phyloP scores from a whole-genome alignment of 2,797 vertebrate genomes.

The Huso huso region DNA sequence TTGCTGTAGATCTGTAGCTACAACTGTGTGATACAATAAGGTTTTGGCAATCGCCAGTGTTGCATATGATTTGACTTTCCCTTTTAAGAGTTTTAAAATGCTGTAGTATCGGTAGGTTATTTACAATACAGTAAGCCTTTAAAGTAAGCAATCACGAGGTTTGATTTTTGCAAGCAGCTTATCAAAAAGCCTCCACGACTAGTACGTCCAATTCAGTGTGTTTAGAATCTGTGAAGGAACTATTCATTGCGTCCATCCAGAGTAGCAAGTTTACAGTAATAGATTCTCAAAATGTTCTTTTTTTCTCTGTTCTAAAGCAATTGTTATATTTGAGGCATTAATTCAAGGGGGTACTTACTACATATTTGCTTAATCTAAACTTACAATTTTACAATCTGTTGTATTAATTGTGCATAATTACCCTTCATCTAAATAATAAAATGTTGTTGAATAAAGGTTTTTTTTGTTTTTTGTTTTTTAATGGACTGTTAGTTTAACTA shows the following conservation, averaged over 20 bases:
- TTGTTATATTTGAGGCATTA: constrained; percentile 54
- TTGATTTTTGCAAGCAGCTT: background rate
- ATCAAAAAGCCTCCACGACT: background rate
- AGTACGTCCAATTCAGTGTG: background rate
- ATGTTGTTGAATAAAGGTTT: constrained; percentile 61
- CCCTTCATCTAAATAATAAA: constrained; percentile 69
- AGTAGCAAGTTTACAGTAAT: constrained; percentile 12
- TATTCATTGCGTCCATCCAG: constrained; percentile 1
- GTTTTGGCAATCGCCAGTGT: no score
- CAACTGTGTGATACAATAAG: no score
- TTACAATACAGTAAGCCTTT: no score
- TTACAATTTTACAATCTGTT: constrained; percentile 59
- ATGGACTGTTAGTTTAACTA: no score
- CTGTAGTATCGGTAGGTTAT: no score
- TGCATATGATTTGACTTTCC: no score
- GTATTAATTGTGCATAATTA: constrained; percentile 72
- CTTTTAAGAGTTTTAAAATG: no score
- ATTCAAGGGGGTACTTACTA: constrained; percentile 36
- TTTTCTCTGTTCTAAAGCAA: constrained; percentile 34
- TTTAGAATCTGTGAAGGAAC: constrained; percentile 1
- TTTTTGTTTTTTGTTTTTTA: no score
- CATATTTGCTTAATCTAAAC: constrained; percentile 53
- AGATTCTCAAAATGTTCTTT: constrained; percentile 13
- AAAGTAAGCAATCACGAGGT: background rate
- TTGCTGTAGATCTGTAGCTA: no score